Base-by-base conservation (phyloP, 2,888 invertebrate species). In the Leptinotarsa tumamoca region DNA sequence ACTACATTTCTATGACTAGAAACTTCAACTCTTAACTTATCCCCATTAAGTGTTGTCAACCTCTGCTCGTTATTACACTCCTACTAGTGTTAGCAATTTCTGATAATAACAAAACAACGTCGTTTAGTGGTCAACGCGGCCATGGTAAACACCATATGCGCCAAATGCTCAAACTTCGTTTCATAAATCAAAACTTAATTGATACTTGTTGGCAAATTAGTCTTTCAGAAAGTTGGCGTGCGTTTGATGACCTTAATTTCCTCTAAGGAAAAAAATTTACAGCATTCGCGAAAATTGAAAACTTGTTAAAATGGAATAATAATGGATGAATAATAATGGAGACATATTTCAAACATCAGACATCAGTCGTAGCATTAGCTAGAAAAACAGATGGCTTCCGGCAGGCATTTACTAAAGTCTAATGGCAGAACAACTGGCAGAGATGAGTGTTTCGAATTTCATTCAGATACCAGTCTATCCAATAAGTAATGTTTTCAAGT, bases 201-300 rank as follows among this genome's bases (percentile, higher is more conserved):
- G 82, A 82, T 82, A 81, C 83, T 82, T 81, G 81, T 83, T 83
- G 79, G 81, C 82, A 82, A 83, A 83, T 83, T 83, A 82, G 82
- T 78, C 77, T 81, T 72, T 72, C 67, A 73, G 76, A 77, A 79
- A 73, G 73, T 72, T 80, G 67, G 80, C 79, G 80, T 80, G 82
- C 78, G 73, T 79, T 80, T 82, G 81, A 81, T 82, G 81, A 80
- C 49, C 49, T 3, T 49, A 15, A 69, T 69, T 43, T 43, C 7
- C 43, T 43, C 43, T 13, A 43, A 10, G 13, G 43, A 10, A 43
- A 10, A 43, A 43, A 10, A 3, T 43, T 33, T 21, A 4, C 49
- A 18, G 50, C 58, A 70, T 58, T 58, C 14, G 4, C 3, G 21
- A 58, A 54, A 18, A 54, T 18, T 54, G 54, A 18, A 54, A 54